Evolutionary conservation across 2,888 invertebrate genomes (phyloP).

Genomic region (Xylota segnis): DNA sequence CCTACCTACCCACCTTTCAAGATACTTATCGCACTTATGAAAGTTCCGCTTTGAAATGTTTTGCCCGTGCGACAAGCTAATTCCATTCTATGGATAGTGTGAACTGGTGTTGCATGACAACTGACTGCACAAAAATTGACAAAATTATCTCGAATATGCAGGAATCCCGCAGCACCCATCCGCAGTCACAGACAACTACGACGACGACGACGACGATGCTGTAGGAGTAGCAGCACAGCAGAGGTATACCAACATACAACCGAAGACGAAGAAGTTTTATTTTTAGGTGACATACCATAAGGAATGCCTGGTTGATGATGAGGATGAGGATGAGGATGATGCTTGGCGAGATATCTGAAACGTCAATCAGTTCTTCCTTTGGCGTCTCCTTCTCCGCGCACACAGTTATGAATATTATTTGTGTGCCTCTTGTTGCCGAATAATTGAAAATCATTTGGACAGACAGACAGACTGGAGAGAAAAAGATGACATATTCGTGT

Average conservation of each 20-base stretch:
- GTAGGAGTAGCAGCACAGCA: constrained; percentile 27
- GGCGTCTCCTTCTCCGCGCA: constrained; percentile 53
- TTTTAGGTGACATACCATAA: constrained; percentile 76
- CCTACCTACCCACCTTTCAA: constrained; percentile 45
- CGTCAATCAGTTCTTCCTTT: constrained; percentile 72
- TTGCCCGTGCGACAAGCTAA: constrained; percentile 69
- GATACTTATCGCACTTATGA: constrained; percentile 69
- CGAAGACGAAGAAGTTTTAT: constrained; percentile 56
- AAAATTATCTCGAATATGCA: constrained; percentile 73
- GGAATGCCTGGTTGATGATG: constrained; percentile 58
- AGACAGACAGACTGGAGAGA: constrained; percentile 69
- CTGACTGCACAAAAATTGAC: constrained; percentile 75
- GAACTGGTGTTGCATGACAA: constrained; percentile 74
- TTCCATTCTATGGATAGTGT: constrained; percentile 74
- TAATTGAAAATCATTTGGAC: constrained; percentile 76
- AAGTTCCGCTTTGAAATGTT: constrained; percentile 67
- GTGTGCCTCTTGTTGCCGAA: constrained; percentile 71
- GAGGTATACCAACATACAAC: constrained; percentile 1
- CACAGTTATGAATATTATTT: constrained; percentile 68
- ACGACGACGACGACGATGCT: not conserved
- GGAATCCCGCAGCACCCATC: constrained; percentile 62
- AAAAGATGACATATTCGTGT: constrained; percentile 71
- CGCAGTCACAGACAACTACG: not conserved
- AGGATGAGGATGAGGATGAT: constrained; percentile 53
- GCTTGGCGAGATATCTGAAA: constrained; percentile 75